Base-by-base conservation (phyloP, 2,888 invertebrate species). In the Kuschelorhynchus macadamiae region DNA sequence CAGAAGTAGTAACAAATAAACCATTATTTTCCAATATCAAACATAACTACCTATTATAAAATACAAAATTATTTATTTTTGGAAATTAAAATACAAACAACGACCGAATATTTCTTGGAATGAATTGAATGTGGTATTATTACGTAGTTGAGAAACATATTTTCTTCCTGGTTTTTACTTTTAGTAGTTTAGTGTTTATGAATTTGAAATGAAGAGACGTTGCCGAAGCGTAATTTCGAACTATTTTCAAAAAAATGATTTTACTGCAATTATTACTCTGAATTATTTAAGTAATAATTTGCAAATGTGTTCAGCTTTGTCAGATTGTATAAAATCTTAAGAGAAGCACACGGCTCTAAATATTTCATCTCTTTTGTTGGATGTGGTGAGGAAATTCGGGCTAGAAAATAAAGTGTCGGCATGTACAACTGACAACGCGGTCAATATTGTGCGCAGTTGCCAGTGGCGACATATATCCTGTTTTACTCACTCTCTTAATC, bases 401-500 rank as follows among this genome's bases (percentile, higher is more conserved):
- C 11, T 49, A 14, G 36, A 33, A 32, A 50, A 60, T 25, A 60
- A 77, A 74, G 71, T 78, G 49, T 42, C 72, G 44, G 73, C 65
- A 39, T 55, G 66, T 47, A 76, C 74, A 8, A 73, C 69, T 14
- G 75, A 78, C 67, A 76, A 75, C 46, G 73, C 72, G 42, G 74
- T 74, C 57, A 63, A 74, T 52, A 72, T 47, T 16, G 14, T 56
- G 12, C 44, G 56, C 44, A 30, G 39, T 12, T 76, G 77, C 42
- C 42, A 42, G 18, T 42, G 42, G 42, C 17, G 78, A 61, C 56
- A 17, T 72, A 75, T 77, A 20, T 70, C 71, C 25, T 78, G 77
- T 70, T 78, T 76, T 62, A 76, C 78, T 18, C 77, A 78, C 60
- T 71, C 66, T 41, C 41, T 78, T 46, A 78, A 78, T 70, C 65